Base-by-base conservation (phyloP, 2,888 invertebrate species). In the Melinopterus prodromus region DNA sequence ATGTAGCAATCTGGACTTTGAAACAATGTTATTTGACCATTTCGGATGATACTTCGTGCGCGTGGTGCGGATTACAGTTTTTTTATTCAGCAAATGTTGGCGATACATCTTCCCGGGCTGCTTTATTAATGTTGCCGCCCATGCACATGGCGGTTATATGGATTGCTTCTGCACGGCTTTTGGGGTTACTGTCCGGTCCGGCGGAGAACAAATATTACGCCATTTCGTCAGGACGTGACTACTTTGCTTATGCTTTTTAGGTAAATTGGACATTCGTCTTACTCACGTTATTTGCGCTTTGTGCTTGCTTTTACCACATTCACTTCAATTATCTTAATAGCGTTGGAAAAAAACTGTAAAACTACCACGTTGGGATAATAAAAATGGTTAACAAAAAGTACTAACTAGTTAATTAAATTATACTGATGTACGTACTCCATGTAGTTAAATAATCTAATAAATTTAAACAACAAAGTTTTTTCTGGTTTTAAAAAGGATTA, bases 61-160 rank as follows among this genome's bases (percentile, higher is more conserved):
- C 53, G 12, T 53, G 53, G 7, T 53, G 53, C 12, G 53, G 53
- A 53, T 53, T 53, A 53, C 12, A 53, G 53, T 53, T 53, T 53
- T 53, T 53, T 53, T 53, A 53, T 53, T 53, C 53, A 53, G 53
- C 12, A 53, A 53, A 53, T 4, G 53, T 53, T 53, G 53, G 53
- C 53, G 53, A 53, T 53, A 53, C 12, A 53, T 53, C 53, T 53
- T 53, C 53, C 53, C 53, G 53, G 7, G 7, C 53, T 53, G 53
- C 53, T 53, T 53, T 53, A 53, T 53, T 53, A 53, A 53, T 53
- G 53, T 53, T 53, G 53, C 53, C 53, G 53, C 53, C 53, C 53
- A 53, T 53, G 53, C 53, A 53, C 53, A 53, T 53, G 53, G 53
- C 53, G 53, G 53, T 53, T 26, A 53, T 53, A 53, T 53, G 53